Base-by-base conservation (phyloP, 2,888 invertebrate genomes). In the Diarsia dahlii region DNA sequence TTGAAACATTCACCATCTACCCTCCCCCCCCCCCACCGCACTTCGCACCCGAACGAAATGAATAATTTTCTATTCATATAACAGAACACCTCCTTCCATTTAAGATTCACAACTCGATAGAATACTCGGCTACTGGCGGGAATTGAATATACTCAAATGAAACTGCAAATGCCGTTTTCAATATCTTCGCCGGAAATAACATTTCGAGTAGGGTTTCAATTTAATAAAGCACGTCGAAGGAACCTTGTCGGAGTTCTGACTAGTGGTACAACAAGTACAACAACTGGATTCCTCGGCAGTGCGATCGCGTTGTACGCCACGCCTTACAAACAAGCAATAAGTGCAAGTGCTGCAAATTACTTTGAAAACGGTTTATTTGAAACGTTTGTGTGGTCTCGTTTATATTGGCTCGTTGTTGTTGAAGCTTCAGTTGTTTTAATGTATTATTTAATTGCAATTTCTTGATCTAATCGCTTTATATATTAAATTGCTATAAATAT, bases 101-200 rank as follows among this genome's bases (percentile, higher is more conserved):
- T 80, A 76, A 84, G 81, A 88, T 85, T 78, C 68, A 66, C 70
- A 72, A 84, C 65, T 76, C 72, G 68, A 86, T 78, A 76, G 58
- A 86, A 83, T 70, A 82, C 75, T 60, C 52, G 71, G 74, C 71
- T 72, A 78, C 67, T 60, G 52, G 70, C 63, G 75, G 48, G 72
- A 86, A 86, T 73, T 86, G 80, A 87, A 87, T 82, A 77, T 78
- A 76, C 80, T 80, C 75, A 75, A 85, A 80, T 88, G 79, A 88
- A 79, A 85, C 82, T 82, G 83, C 82, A 87, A 88, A 85, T 83
- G 82, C 78, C 89, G 79, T 86, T 86, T 87, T 82, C 89, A 89
- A 88, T 89, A 89, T 81, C 82, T 82, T 65, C 63, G 23, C 62
- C 70, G 80, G 84, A 89, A 85, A 87, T 89, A 87, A 84, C 74